Percentiles rank a stretch among this genome's conserved stretches.
phyloP scores from a whole-genome alignment of 2,113 vertebrate species.

The Triplophysa tibetana region DNA sequence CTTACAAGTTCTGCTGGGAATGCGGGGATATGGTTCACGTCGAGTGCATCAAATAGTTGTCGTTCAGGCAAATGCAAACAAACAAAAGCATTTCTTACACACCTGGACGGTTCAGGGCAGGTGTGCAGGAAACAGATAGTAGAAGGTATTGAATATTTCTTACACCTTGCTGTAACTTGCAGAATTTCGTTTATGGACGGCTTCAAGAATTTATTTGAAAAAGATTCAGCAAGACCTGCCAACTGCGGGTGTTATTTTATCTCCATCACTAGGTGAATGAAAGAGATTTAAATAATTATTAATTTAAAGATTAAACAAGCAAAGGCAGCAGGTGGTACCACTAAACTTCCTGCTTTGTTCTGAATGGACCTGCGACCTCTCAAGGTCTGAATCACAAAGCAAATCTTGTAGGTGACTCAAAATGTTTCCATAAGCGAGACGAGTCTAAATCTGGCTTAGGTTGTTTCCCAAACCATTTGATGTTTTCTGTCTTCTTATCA shows the following conservation, averaged over 20 bases:
- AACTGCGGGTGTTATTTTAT: neutral
- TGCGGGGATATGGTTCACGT: conserved; percentile 16
- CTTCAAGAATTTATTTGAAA: neutral
- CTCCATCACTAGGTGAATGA: neutral
- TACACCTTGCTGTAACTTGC: conserved; percentile 2
- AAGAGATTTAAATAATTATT: neutral
- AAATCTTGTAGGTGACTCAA: neutral
- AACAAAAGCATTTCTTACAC: neutral
- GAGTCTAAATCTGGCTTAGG: no score
- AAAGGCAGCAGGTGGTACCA: neutral
- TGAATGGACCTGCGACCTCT: neutral
- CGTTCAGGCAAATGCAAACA: neutral
- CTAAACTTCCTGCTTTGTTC: neutral
- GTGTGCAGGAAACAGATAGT: neutral
- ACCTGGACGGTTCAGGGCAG: conserved; percentile 14
- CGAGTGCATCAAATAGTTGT: neutral
- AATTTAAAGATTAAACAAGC: conserved; percentile 3
- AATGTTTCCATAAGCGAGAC: neutral
- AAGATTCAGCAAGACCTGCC: neutral
- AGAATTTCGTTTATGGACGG: no score
- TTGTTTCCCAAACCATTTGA: no score
- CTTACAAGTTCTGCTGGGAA: conserved; percentile 15
- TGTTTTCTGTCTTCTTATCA: no score
- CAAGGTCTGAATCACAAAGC: neutral
- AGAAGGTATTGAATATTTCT: neutral